These are phyloP conservation scores for Uria lomvia DNA, from an alignment of 2,113 vertebrate species.

Conservation along the genomic window DNA sequence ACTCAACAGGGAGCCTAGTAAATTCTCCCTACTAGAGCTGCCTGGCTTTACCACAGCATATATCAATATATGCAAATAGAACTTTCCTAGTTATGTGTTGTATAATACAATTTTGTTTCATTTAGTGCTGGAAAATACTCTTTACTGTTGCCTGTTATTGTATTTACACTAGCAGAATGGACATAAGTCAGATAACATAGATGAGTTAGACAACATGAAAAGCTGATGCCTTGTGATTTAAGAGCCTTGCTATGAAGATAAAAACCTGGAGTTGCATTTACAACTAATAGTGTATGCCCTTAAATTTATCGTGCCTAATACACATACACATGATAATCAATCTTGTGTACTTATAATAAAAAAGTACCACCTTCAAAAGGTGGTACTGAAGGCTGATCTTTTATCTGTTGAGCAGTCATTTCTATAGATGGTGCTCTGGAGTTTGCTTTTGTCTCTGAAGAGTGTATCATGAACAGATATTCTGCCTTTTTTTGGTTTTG, in stretches of 20 bases:
- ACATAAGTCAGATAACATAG: background rate
- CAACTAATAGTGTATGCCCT: background rate
- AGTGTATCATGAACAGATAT: background rate
- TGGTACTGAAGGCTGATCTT: background rate
- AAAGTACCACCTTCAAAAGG: background rate
- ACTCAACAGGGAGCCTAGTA: background rate
- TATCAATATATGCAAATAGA: background rate
- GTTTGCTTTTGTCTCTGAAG: background rate
- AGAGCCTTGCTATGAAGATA: background rate
- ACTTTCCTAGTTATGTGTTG: background rate
- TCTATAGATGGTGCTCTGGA: background rate
- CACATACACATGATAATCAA: background rate
- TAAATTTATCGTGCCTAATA: background rate
- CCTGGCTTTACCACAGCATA: background rate
- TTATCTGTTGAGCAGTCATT: background rate
- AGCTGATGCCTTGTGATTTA: background rate
- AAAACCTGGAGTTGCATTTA: background rate
- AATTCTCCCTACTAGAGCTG: background rate
- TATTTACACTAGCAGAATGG: background rate
- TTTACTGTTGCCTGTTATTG: background rate
- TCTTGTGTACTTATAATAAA: background rate
- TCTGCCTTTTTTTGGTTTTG: background rate
- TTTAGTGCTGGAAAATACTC: background rate
- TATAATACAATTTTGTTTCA: background rate
- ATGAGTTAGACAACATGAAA: background rate